A percentile compares a stretch with the other conserved stretches of the same genome.
Evolutionary conservation across 2,888 invertebrate species (phyloP).

Genomic region (Encarsia formosa): DNA sequence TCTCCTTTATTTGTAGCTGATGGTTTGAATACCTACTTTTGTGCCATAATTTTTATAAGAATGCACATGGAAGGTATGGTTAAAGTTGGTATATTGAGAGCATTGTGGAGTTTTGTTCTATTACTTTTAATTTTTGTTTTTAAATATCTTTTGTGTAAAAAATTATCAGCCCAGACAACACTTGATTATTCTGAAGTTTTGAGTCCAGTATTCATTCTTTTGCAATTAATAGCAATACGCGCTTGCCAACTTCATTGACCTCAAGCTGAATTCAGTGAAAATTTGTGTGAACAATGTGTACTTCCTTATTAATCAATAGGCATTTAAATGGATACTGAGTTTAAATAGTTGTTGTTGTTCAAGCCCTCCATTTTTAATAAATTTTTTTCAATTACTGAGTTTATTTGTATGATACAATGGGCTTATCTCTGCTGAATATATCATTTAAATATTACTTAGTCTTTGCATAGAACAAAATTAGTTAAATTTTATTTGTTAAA

Average conservation of each 20-base stretch:
- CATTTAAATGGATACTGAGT: conserved; percentile 27
- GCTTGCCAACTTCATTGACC: conserved; percentile 78
- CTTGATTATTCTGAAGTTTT: conserved; percentile 90
- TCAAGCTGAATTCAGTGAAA: conserved; percentile 18
- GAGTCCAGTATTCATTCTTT: conserved; percentile 83
- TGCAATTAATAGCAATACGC: conserved; percentile 85
- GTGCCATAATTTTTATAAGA: conserved; percentile 89
- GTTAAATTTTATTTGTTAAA: no score
- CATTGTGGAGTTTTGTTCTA: conserved; percentile 80
- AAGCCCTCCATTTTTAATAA: no score
- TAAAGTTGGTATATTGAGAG: conserved; percentile 73
- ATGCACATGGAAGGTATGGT: conserved; percentile 79
- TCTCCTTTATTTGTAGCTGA: conserved; percentile 88
- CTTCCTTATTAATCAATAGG: conserved; percentile 27
- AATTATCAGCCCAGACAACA: conserved; percentile 73
- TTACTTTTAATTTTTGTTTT: conserved; percentile 82
- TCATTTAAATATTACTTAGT: no score
- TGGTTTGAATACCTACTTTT: conserved; percentile 90
- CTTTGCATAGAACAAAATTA: no score
- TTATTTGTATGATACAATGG: no score
- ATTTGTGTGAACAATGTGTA: conserved; percentile 21
- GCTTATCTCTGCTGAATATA: no score
- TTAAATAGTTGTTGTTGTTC: no score
- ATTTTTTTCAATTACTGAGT: no score
- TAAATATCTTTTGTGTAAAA: conserved; percentile 86